Conservation (phyloP, 2,797 vertebrate species). For the Bovichtus diacanthus region DNA sequence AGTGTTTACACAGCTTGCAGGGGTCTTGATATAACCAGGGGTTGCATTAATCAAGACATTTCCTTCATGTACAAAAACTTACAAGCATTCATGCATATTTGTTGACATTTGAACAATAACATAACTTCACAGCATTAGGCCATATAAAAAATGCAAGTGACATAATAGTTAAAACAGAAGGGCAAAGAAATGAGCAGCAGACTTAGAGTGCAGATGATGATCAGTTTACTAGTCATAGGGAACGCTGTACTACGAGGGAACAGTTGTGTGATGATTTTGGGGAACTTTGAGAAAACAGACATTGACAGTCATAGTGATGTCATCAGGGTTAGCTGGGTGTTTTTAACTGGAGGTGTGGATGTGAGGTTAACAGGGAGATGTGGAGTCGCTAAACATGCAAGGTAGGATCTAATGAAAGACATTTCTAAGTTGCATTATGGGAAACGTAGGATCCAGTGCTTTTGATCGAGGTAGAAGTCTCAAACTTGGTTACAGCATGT, state of each 20-base stretch:
- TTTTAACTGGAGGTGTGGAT: no score
- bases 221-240: neutral
- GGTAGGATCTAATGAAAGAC: neutral
- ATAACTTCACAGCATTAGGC: neutral
- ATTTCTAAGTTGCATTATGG: neutral
- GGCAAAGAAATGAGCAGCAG: neutral
- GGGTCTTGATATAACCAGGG: slow-evolving; percentile 4
- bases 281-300: no score
- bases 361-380: neutral
- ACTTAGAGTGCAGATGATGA: neutral
- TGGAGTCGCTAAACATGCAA: neutral
- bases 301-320: no score
- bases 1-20: slow-evolving; percentile 22
- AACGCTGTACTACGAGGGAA: no score
- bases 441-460: neutral
- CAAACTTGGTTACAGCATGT: neutral
- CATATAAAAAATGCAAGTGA: neutral
- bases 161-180: neutral
- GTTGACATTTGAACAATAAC: neutral
- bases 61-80: neutral
- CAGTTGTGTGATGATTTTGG: no score
- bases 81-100: neutral
- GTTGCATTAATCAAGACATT: neutral
- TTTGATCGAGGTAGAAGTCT: neutral
- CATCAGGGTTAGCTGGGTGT: no score